Conservation (phyloP, 2,888 invertebrate genomes). For the Caenorhabditis japonica region DNA sequence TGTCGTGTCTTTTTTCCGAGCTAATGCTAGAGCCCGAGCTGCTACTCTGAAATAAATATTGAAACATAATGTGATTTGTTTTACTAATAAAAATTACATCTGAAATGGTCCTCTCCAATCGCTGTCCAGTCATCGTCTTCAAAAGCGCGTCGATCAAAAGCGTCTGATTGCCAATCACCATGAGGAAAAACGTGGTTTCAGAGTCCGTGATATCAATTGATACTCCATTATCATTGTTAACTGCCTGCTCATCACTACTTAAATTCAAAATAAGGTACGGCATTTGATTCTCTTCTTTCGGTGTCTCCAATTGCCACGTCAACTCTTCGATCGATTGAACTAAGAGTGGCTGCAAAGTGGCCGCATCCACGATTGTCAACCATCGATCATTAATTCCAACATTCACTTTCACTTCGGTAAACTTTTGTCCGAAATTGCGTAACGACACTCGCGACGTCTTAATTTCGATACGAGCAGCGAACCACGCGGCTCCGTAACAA, state of each 20-base stretch:
- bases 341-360: conserved; percentile 80
- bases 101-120: conserved; percentile 33
- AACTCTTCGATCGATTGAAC: conserved; percentile 59
- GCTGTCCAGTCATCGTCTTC: conserved; percentile 24
- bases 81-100: conserved; percentile 16
- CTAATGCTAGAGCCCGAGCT: conserved; percentile 37
- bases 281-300: background rate
- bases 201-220: background rate
- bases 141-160: conserved; percentile 34
- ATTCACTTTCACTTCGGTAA: conserved; percentile 77
- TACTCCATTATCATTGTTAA: conserved; percentile 8
- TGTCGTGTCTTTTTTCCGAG: conserved; percentile 11
- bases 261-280: conserved; percentile 41
- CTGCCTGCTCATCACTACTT: conserved; percentile 20
- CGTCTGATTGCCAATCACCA: conserved; percentile 38
- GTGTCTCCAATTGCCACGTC: conserved; percentile 32
- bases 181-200: conserved; percentile 21
- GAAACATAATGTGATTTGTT: background rate
- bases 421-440: conserved; percentile 35
- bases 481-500: conserved; percentile 49
- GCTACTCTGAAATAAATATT: conserved; percentile 33
- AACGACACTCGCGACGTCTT: conserved; percentile 33
- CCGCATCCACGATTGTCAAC: conserved; percentile 88
- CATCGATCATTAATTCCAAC: conserved; percentile 90
- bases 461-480: conserved; percentile 25